phyloP scores from a whole-genome alignment of 1,140 invertebrate species.

The Zaprionus kolodkinae region DNA sequence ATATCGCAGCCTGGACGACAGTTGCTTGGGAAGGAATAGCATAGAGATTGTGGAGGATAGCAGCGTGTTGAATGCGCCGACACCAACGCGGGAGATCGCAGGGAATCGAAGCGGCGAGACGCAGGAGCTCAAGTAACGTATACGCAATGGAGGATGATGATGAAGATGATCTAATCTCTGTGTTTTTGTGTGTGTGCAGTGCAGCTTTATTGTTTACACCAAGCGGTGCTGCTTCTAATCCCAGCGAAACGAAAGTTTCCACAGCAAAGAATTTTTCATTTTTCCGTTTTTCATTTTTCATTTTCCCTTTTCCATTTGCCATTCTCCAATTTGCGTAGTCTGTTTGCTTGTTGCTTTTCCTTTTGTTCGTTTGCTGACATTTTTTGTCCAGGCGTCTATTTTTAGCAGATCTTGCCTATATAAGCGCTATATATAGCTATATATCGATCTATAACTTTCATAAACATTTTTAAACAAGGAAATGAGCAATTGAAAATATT shows the following conservation, averaged over 20 bases:
- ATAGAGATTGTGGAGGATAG: constrained; percentile 77
- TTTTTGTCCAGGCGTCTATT: constrained; percentile 3
- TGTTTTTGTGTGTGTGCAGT: constrained; percentile 9
- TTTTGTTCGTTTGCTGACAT: constrained; percentile 49
- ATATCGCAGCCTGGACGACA: constrained; percentile 74
- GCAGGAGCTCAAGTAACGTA: constrained; percentile 69
- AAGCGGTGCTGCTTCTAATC: constrained; percentile 32
- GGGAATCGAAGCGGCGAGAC: constrained; percentile 31
- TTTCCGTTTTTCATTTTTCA: constrained; percentile 24
- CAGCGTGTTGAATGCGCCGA: constrained; percentile 51
- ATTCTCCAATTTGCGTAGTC: not conserved
- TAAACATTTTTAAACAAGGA: constrained; percentile 1
- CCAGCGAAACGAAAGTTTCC: not conserved
- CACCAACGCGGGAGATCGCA: constrained; percentile 21
- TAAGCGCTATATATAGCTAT: not conserved
- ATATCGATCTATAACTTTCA: no score
- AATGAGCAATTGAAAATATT: not conserved
- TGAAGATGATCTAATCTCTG: constrained; percentile 44
- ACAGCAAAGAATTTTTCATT: constrained; percentile 19
- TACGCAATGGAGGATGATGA: constrained; percentile 45
- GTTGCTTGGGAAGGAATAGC: constrained; percentile 62
- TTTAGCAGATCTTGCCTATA: constrained; percentile 4
- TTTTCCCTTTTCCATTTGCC: constrained; percentile 5
- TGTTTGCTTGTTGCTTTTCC: constrained; percentile 50
- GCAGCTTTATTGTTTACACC: constrained; percentile 34